Evolutionary conservation across 2,888 invertebrate genomes (phyloP), one percentile per base, ranked within the genome.

Genomic region (Sphecodes monilicornis): DNA sequence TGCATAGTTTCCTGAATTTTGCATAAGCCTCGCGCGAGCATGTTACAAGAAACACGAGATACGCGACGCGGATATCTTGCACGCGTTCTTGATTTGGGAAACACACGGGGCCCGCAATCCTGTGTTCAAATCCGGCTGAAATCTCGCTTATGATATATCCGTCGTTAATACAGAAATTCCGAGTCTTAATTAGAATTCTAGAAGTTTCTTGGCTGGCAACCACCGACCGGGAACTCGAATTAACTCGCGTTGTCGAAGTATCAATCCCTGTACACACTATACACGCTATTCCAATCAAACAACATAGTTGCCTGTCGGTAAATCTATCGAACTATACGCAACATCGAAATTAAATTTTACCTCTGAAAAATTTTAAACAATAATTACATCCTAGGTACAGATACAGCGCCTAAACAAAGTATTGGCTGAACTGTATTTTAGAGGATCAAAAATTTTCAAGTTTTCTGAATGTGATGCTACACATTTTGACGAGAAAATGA

Each of bases 11-110:
- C 39, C 39, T 13, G 41, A 68, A 68, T 68, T 68, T 39, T 68
- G 68, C 36, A 73, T 41, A 50, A 39, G 73, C 73, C 36, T 73
- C 73, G 68, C 41, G 16, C 68, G n/a, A 41, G n/a, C 68, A 13
- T 13, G 68, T 39, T 39, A 16, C 39, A 68, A 68, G 68, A 39
- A 39, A 4, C 68, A 39, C 16, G 68, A 39, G 39, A 39, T 68
- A n/a, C 10, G 36, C 11, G 39, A 10, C 11, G n/a, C 36, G 36
- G 13, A n/a, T 11, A 39, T 39, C 36, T 39, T 22, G 36, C 36
- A n/a, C 68, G 13, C 68, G 68, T 41, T 41, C 68, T 41, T 39
- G 68, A 41, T 68, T 39, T 22, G 16, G 39, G 68, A 22, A 60
- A n/a, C n/a, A 39, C 68, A 22, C 68, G 39, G 36, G 39, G n/a